Evolutionary conservation across 2,797 vertebrate species (phyloP).

Genomic region (Schizothorax lantsangensis): DNA sequence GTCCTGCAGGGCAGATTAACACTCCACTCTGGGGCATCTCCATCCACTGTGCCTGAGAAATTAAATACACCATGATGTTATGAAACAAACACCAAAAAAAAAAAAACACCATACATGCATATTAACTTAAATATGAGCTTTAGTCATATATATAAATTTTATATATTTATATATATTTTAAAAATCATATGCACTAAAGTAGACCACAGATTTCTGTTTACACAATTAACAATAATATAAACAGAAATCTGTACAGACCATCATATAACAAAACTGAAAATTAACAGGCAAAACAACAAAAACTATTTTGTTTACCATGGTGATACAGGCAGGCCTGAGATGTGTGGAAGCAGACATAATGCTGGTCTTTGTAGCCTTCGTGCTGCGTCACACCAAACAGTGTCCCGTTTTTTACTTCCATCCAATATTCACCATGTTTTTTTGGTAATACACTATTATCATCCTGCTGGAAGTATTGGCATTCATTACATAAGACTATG

Average conservation of each 20-base stretch:
- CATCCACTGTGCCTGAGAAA: conserved; percentile 85
- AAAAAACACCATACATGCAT: neutral
- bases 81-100: neutral
- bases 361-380: conserved; percentile 94
- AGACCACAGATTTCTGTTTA: neutral
- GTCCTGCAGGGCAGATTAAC: conserved; percentile 86
- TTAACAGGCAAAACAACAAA: neutral
- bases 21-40: conserved; percentile 77
- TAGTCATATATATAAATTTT: neutral
- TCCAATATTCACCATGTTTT: conserved; percentile 95
- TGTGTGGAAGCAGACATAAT: conserved; percentile 94
- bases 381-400: conserved; percentile 93
- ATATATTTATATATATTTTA: too few relatives aligned
- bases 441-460: conserved; percentile 83
- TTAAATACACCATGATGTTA: neutral
- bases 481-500: neutral
- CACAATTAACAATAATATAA: neutral
- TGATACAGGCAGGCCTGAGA: conserved; percentile 90
- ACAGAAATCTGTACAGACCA: neutral
- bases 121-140: neutral
- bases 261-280: neutral
- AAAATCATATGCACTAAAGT: neutral
- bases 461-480: conserved; percentile 76
- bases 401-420: conserved; percentile 88
- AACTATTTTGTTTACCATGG: conserved; percentile 82